A percentile compares a stretch with the other conserved stretches of the same genome.
These are phyloP conservation scores for Porites divaricata DNA, from an alignment of 92 coral and sea anemone genomes.

Conservation along the genomic window DNA sequence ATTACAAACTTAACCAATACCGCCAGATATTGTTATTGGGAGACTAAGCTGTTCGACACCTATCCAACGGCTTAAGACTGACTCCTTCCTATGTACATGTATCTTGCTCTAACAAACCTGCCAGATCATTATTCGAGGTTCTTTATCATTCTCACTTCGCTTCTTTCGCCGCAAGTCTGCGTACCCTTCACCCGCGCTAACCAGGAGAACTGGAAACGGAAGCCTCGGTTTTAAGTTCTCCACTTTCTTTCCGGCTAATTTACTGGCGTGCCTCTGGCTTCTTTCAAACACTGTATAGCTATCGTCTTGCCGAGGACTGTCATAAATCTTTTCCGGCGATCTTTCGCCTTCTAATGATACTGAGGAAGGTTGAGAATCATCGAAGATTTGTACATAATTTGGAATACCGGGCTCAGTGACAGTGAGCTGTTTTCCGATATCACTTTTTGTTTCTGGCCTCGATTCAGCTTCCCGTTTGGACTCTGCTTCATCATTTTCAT, in stretches of 20 bases:
- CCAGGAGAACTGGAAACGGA: conserved; percentile 86
- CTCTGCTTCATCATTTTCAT: not conserved
- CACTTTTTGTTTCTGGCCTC: not conserved
- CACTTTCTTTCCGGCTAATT: conserved; percentile 40
- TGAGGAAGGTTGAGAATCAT: not conserved
- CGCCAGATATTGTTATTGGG: not conserved
- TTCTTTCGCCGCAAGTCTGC: conserved; percentile 86
- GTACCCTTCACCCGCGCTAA: conserved; percentile 98
- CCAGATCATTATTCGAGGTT: conserved; percentile 93
- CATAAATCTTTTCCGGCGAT: conserved; percentile 36
- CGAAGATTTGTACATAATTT: conserved; percentile 29
- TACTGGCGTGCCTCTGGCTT: conserved; percentile 35
- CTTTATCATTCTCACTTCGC: conserved; percentile 72
- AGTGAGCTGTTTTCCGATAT: conserved; percentile 7
- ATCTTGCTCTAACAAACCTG: conserved; percentile 54
- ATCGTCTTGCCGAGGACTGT: conserved; percentile 45
- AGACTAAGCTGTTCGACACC: too few relatives aligned
- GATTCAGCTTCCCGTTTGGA: conserved; percentile 7
- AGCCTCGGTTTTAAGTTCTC: conserved; percentile 82
- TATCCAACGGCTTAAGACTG: too few relatives aligned
- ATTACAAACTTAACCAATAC: not conserved
- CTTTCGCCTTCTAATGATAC: not conserved
- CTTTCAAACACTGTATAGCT: conserved; percentile 31
- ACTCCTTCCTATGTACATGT: not conserved
- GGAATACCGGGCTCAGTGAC: not conserved